These are phyloP conservation scores for Podarcis cretensis DNA, from an alignment of 2,113 vertebrate species.

Conservation along the genomic window DNA sequence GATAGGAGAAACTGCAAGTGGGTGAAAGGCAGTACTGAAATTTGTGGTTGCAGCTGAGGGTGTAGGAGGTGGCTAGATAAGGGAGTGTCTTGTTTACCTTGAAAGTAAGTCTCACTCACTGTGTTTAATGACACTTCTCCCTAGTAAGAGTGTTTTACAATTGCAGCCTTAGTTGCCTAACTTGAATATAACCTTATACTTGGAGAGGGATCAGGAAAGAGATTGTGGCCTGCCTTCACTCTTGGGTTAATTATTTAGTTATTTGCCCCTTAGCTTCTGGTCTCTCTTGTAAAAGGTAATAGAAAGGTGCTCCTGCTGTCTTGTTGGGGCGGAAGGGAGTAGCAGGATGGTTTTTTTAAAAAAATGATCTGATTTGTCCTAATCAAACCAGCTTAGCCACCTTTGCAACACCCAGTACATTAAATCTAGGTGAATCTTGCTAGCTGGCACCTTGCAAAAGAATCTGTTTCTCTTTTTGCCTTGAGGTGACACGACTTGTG, in stretches of 20 bases:
- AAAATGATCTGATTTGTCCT: neutral
- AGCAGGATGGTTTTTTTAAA: neutral
- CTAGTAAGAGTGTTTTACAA: no score
- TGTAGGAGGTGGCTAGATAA: neutral
- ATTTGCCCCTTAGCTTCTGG: neutral
- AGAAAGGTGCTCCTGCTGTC: neutral
- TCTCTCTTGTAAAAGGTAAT: neutral
- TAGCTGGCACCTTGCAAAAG: neutral
- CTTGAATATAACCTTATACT: neutral
- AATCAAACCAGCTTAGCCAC: neutral
- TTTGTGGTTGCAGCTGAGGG: neutral
- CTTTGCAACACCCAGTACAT: neutral
- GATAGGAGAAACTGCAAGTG: neutral
- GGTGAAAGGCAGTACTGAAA: neutral
- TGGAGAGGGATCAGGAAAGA: neutral
- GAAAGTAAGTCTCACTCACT: neutral
- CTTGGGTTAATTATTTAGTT: neutral
- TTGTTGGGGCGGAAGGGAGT: neutral
- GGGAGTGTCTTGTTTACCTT: neutral
- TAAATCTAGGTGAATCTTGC: neutral
- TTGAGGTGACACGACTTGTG: no score
- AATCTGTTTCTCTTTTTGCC: neutral
- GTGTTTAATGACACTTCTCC: no score
- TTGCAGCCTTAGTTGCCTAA: neutral
- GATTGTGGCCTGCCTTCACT: neutral